Base-by-base conservation (phyloP, 2,888 invertebrate genomes). In the Frankliniella intonsa region DNA sequence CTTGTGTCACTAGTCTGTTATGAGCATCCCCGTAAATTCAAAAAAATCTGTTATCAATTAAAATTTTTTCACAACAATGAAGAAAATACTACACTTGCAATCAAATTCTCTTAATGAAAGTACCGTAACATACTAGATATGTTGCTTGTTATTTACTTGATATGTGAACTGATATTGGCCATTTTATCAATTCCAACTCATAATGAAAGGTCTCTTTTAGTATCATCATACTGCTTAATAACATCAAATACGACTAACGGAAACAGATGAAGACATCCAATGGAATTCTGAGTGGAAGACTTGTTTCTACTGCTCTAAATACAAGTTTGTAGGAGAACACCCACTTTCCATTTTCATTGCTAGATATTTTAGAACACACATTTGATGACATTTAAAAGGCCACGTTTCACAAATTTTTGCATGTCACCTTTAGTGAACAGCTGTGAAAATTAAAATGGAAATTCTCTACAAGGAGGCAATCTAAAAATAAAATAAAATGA, bases 241-340 rank as follows among this genome's bases (percentile, higher is more conserved):
- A 55, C 19, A 14, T 55, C 55, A 14, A 14, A 55, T 9, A 55
- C 55, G 14, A 19, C 55, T 0, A 55, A 14, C 12, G 55, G 55
- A 55, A 55, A 55, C 55, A 5, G 17, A 55, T 55, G 17, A 55
- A 14, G 38, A 38, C 38, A 55, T 76, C 9, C 11, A 76, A 5
- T 76, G 69, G 69, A 76, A 76, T 22, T 22, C 69, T 76, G 22
- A 76, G 38, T 76, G 69, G 69, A 76, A 76, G 69, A 76, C 69
- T 76, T 76, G 25, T 76, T 10, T 76, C 69, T 76, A 76, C 69
- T 25, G 25, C 69, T 76, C 22, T 76, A 25, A 25, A 76, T 76
- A 76, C 12, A 76, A 22, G 12, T 25, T 25, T 25, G 22, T 69
- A 76, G n/a, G 12, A 76, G 69, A 76, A 76, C 25, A 12, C 25